Evolutionary conservation across 2,797 vertebrate genomes (phyloP).

Genomic region (Protonibea diacanthus): DNA sequence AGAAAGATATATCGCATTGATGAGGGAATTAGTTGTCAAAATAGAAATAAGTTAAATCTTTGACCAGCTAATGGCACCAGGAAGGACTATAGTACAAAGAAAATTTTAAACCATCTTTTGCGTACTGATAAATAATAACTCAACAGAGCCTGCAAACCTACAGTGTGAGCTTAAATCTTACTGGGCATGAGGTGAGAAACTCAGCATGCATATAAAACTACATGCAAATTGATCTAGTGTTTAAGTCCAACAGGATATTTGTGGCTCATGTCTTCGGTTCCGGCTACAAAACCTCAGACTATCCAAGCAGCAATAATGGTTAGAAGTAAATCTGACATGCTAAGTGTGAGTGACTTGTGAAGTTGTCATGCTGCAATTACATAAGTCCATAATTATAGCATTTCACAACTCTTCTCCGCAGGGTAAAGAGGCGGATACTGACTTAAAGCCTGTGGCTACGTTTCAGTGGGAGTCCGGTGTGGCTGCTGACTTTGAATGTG

Average conservation of each 20-base stretch:
- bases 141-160: neutral
- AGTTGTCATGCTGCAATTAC: conserved; percentile 27
- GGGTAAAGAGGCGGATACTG: conserved; percentile 7
- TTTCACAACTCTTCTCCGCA: conserved; percentile 10
- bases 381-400: conserved; percentile 44
- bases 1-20: neutral
- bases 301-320: conserved; percentile 52
- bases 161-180: neutral
- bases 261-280: conserved; percentile 21
- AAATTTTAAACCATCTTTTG: neutral
- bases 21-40: neutral
- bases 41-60: too few species aligned
- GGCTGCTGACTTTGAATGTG: conserved; percentile 34
- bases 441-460: conserved; percentile 9
- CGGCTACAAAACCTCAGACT: conserved; percentile 29
- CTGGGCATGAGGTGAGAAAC: neutral
- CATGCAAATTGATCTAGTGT: neutral
- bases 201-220: neutral
- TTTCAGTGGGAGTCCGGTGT: conserved; percentile 13
- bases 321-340: conserved; percentile 1
- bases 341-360: neutral
- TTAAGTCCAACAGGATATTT: conserved; percentile 30
- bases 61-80: too few species aligned
- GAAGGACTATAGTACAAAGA: neutral
- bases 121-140: neutral